Conservation (phyloP, 2,797 vertebrate species). For the Mus spretus region DNA sequence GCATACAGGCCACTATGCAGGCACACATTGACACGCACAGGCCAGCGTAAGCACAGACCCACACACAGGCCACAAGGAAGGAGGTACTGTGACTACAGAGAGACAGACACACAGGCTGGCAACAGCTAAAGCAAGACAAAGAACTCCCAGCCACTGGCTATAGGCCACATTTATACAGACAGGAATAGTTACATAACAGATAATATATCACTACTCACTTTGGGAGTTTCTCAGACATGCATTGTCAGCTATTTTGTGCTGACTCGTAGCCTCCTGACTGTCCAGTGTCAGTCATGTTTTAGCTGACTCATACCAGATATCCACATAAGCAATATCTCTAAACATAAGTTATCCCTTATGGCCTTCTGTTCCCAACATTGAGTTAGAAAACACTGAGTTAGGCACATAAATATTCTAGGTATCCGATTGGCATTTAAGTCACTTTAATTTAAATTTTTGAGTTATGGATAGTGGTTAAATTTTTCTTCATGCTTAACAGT, state of each 20-base stretch:
- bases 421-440: background rate
- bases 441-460: conserved; percentile 49
- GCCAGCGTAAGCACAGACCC: background rate
- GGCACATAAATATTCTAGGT: conserved; percentile 31
- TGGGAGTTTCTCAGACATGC: background rate
- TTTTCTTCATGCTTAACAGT: conserved; percentile 19
- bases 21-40: background rate
- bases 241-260: background rate
- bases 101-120: background rate
- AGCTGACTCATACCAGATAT: background rate
- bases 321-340: background rate
- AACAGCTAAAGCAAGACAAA: background rate
- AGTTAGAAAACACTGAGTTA: background rate
- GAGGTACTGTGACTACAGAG: background rate
- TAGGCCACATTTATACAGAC: background rate
- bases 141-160: background rate
- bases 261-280: background rate
- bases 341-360: background rate
- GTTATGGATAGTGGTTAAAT: background rate
- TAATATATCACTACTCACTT: background rate
- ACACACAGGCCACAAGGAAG: background rate
- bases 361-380: background rate
- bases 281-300: background rate
- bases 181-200: background rate
- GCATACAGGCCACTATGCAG: background rate